Conservation (phyloP, 2,113 vertebrate genomes). For the Himantopus leucocephalus region DNA sequence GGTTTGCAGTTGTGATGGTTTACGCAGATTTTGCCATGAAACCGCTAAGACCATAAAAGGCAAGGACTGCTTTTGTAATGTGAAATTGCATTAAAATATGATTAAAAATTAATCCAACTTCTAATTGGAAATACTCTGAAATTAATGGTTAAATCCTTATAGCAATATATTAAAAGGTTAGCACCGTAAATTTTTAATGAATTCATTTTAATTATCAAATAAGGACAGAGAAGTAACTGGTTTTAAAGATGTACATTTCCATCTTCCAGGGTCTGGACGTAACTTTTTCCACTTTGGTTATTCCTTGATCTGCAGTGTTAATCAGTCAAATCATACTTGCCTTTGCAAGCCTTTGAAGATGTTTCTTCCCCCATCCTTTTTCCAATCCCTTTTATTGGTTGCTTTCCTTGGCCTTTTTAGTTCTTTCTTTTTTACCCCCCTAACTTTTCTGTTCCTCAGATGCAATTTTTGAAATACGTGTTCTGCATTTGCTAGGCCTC, state of each 20-base stretch:
- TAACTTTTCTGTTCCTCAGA: not conserved
- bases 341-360: not conserved
- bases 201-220: constrained; percentile 8
- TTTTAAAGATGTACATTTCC: not conserved
- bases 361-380: not conserved
- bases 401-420: not conserved
- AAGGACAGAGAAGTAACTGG: not conserved
- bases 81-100: not conserved
- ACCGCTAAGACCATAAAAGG: not conserved
- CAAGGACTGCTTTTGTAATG: not conserved
- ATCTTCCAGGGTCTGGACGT: not conserved
- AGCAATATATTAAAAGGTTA: constrained; percentile 2
- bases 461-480: not conserved
- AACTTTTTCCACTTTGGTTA: not conserved
- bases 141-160: not conserved
- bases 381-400: not conserved
- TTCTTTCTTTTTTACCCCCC: not conserved
- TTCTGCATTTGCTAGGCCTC: not conserved
- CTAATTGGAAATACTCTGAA: not conserved
- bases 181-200: constrained; percentile 9
- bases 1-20: not conserved
- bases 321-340: not conserved
- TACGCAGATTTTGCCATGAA: not conserved
- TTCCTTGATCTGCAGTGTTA: not conserved
- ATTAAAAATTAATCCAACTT: constrained; percentile 28